Base-by-base conservation (phyloP, 92 coral and sea anemone species). In the Desmophyllum pertusum region DNA sequence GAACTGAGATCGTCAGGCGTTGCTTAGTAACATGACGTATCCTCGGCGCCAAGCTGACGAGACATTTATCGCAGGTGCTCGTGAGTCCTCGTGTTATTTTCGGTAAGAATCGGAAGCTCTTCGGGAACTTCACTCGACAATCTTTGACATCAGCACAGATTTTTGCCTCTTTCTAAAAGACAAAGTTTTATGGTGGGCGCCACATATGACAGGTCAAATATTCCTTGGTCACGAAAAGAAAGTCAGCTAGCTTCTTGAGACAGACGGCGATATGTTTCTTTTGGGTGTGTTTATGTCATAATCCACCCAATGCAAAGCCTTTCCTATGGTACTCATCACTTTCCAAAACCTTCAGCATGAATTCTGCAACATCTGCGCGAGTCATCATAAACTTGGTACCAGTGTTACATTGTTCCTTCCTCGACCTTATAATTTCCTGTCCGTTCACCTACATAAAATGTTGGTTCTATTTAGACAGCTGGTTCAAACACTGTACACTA, bases 291-390 rank as follows among this genome's bases (percentile, higher is more conserved):
- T 51, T 31, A 3, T 39, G 27, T 70, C 52, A 80, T 15, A 84
- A 46, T 45, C 86, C 83, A 4, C 91, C 90, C 52, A 95, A 79
- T 1, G 98, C 92, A 76, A 95, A 41, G 3, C 90, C 92, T 62
- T 90, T 95, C 77, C 94, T 91, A 77, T 90, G 85, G 55, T 88
- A 95, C 76, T 93, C 85, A 43, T 70, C 78, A 46, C 93, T 90
- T 57, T 78, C 90, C 84, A 95, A 83, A 37, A 87, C 79, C 27
- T 53, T 77, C 38, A 95, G 88, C 96, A 95, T 90, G 73, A 92
- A 95, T 50, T 86, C 94, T 30, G 98, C 98, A 55, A 95, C 98
- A 80, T 95, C 96, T 30, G 96, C 94, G 25, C 98, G 93, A 17
- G 87, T 85, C 30, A 95, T 95, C 53, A 52, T 61, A 27, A 70